These are phyloP conservation scores for Artibeus lituratus DNA, from an alignment of 2,797 vertebrate genomes.

Conservation along the genomic window DNA sequence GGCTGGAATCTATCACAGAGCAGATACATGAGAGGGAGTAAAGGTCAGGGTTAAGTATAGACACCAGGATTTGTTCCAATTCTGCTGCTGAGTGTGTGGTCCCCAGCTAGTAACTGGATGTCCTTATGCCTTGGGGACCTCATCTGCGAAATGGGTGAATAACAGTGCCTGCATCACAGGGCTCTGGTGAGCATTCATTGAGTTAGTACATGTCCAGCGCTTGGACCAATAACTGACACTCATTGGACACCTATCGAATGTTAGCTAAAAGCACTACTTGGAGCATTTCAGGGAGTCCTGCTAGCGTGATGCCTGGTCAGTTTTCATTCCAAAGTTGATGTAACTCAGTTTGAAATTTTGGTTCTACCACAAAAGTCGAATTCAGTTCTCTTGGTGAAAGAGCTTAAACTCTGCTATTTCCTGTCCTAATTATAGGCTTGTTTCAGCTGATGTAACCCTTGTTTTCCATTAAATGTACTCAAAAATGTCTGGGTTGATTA, in stretches of 20 bases:
- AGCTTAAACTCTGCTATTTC: slow-evolving; percentile 49
- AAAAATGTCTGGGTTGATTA: slow-evolving; percentile 50
- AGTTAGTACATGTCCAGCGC: rapidly evolving
- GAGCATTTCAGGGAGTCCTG: neutral
- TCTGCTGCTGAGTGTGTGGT: neutral
- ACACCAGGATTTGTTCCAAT: neutral
- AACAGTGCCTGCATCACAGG: rapidly evolving
- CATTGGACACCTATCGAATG: neutral
- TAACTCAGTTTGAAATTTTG: slow-evolving; percentile 53
- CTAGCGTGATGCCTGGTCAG: neutral
- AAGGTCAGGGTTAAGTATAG: neutral
- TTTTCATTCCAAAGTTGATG: slow-evolving; percentile 34
- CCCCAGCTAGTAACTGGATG: neutral
- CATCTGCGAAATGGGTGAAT: neutral
- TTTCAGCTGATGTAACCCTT: slow-evolving; percentile 42
- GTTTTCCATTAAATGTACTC: slow-evolving; percentile 42
- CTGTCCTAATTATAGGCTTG: slow-evolving; percentile 56
- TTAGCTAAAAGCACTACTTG: neutral
- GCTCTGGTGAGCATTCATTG: neutral
- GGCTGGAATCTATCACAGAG: neutral
- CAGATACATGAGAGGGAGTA: neutral
- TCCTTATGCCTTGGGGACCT: neutral
- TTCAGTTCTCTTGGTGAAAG: slow-evolving; percentile 41
- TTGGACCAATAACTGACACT: neutral
- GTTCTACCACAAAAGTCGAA: slow-evolving; percentile 55